phyloP scores from a whole-genome alignment of 2,888 invertebrate species.

The Nezara viridula region DNA sequence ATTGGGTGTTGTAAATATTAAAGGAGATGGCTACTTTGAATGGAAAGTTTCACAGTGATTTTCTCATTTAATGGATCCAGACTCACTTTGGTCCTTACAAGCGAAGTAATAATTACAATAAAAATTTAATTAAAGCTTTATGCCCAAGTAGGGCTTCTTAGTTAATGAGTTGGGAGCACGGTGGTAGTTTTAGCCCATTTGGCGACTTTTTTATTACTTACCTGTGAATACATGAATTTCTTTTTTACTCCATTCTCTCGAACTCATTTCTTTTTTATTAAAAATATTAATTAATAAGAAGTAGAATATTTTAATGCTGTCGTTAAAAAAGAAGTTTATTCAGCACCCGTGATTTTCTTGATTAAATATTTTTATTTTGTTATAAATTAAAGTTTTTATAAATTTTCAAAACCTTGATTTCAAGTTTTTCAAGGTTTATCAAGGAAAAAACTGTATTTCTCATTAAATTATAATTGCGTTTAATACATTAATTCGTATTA shows the following conservation, averaged over 20 bases:
- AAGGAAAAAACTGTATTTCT: too few species aligned
- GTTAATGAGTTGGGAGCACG: neutral
- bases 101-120: neutral
- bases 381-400: too few species aligned
- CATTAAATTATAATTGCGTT: too few species aligned
- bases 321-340: too few species aligned
- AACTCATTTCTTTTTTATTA: neutral
- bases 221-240: neutral
- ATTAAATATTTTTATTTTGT: too few species aligned
- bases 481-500: too few species aligned
- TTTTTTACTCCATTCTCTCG: neutral
- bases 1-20: too few species aligned
- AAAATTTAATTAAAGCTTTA: slow-evolving; percentile 8
- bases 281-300: neutral
- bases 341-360: too few species aligned
- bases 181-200: neutral
- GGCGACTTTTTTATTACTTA: neutral
- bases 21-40: too few species aligned
- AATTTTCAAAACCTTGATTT: too few species aligned
- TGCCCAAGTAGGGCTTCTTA: neutral
- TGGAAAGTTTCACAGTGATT: neutral
- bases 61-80: neutral
- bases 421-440: too few species aligned
- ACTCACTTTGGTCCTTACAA: neutral
- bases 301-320: neutral